These are phyloP conservation scores for Anarrhichthys ocellatus DNA, from an alignment of 2,113 vertebrate species.

Conservation along the genomic window DNA sequence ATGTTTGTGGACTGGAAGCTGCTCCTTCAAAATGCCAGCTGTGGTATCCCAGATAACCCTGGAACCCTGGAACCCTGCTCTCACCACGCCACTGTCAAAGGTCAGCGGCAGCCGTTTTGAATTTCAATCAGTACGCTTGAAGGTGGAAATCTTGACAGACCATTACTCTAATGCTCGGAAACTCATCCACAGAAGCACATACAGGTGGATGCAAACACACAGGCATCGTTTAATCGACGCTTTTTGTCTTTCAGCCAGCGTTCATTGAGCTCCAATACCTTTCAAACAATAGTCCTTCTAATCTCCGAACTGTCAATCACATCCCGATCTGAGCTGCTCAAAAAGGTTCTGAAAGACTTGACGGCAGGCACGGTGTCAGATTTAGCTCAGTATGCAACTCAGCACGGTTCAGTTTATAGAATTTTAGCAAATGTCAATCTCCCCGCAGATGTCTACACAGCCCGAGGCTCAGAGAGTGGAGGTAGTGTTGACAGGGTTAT, in stretches of 20 bases:
- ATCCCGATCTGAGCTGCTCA: constrained; percentile 1
- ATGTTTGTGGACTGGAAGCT: constrained; percentile 42
- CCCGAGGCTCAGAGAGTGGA: constrained; percentile 51
- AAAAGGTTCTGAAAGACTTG: not conserved
- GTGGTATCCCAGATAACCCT: constrained; percentile 32
- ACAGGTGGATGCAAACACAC: not conserved
- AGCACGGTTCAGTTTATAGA: constrained; percentile 41
- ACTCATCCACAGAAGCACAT: not conserved
- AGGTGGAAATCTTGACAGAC: not conserved
- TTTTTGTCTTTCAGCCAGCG: not conserved
- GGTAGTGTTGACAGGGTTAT: constrained; percentile 64
- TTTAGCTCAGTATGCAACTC: constrained; percentile 31
- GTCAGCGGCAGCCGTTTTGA: constrained; percentile 42
- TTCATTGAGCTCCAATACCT: constrained; percentile 16
- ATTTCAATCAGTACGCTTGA: constrained; percentile 13
- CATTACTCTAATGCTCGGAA: not conserved
- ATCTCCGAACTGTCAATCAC: constrained; percentile 33
- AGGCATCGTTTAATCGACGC: not conserved
- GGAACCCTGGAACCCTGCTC: not conserved
- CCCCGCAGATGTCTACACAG: constrained; percentile 41
- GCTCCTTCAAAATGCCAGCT: constrained; percentile 63
- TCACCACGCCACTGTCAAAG: constrained; percentile 27
- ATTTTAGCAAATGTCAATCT: constrained; percentile 60
- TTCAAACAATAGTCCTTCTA: constrained; percentile 29
- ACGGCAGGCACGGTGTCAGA: not conserved